Percentiles rank a stretch among this genome's conserved stretches.
phyloP scores from a whole-genome alignment of 2,888 invertebrate species.

The Lucinisca nassula region DNA sequence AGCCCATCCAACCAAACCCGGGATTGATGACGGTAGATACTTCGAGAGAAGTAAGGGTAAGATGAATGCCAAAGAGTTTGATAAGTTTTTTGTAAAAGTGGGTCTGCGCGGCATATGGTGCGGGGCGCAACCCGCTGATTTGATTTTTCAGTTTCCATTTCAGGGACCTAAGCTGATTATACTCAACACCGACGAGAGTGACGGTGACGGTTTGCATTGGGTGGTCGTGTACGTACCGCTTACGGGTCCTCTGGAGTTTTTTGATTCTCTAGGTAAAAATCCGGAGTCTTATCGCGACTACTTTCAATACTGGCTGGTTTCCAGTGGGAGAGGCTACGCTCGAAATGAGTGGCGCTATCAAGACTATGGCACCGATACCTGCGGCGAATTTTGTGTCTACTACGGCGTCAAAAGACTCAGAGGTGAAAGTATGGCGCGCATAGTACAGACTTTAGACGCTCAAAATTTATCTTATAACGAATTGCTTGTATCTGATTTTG shows the following conservation, averaged over 20 bases:
- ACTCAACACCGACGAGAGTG: neutral
- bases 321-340: neutral
- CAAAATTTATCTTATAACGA: too few relatives aligned
- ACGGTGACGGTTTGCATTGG: neutral
- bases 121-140: neutral
- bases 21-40: too few relatives aligned
- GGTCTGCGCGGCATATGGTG: neutral
- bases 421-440: neutral
- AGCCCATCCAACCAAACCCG: too few relatives aligned
- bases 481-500: too few relatives aligned
- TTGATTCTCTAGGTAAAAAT: slow-evolving; percentile 4
- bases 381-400: neutral
- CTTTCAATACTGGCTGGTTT: neutral
- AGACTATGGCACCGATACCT: neutral
- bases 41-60: too few relatives aligned
- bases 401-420: neutral
- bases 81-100: neutral
- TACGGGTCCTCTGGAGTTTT: neutral
- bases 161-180: too few relatives aligned
- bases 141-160: neutral
- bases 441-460: neutral
- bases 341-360: neutral
- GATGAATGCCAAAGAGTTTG: neutral
- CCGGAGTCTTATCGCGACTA: neutral
- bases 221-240: neutral